These are phyloP conservation scores for Lutraria lutraria DNA, from an alignment of 2,888 invertebrate species.

Conservation along the genomic window DNA sequence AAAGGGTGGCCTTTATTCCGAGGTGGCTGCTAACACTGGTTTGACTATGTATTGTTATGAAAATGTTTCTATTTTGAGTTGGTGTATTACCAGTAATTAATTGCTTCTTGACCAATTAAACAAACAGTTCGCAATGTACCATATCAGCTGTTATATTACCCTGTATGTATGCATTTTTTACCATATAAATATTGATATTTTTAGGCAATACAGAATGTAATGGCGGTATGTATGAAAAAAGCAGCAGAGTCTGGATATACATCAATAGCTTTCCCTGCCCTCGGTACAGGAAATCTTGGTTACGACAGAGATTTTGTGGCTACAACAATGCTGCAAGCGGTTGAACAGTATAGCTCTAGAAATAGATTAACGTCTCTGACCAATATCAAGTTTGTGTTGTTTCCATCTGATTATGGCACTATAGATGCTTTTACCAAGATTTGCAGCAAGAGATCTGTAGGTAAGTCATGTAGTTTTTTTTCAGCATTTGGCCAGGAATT, in stretches of 20 bases:
- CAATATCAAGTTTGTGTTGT: conserved; percentile 72
- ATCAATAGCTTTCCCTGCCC: conserved; percentile 75
- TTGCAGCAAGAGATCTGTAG: conserved; percentile 18
- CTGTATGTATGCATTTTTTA: background rate
- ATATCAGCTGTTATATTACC: no score
- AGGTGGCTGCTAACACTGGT: no score
- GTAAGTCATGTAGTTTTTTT: background rate
- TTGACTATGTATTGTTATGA: no score
- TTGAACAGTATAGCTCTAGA: conserved; percentile 51
- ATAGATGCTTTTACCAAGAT: conserved; percentile 38
- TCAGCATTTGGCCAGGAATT: background rate
- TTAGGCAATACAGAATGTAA: conserved; percentile 64
- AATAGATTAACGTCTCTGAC: conserved; percentile 53
- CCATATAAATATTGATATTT: no score
- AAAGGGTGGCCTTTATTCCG: no score
- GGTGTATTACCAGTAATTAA: no score
- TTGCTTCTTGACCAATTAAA: no score
- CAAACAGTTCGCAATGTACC: no score
- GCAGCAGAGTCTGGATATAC: conserved; percentile 52
- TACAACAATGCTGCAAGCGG: conserved; percentile 64
- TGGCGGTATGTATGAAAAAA: conserved; percentile 63
- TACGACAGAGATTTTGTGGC: conserved; percentile 70
- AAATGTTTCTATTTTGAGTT: no score
- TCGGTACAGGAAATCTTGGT: conserved; percentile 75
- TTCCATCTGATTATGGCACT: conserved; percentile 50